Evolutionary conservation across 2,113 vertebrate genomes (phyloP).

Genomic region (Hucho hucho): DNA sequence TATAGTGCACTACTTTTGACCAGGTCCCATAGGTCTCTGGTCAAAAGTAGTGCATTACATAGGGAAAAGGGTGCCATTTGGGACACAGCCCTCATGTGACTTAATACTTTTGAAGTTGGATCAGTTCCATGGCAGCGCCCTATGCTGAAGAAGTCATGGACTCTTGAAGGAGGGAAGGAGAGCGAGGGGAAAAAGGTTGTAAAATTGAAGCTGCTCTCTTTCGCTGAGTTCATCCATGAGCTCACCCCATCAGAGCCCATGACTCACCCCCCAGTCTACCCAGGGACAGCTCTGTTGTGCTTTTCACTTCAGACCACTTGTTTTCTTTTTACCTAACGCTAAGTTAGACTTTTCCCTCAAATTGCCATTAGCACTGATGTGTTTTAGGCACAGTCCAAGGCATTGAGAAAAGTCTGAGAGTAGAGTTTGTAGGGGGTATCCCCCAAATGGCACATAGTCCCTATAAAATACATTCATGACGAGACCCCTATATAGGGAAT

Average conservation of each 20-base stretch:
- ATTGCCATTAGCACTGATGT: conserved; percentile 33
- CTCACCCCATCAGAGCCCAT: conserved; percentile 38
- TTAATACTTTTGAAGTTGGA: conserved; percentile 34
- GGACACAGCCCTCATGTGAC: conserved; percentile 21
- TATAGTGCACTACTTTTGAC: too few relatives aligned
- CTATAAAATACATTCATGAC: too few relatives aligned
- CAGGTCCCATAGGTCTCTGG: too few relatives aligned
- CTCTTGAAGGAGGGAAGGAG: neutral
- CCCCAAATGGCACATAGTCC: too few relatives aligned
- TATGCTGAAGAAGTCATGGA: conserved; percentile 5
- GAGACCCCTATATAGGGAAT: too few relatives aligned
- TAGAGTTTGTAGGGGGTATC: neutral
- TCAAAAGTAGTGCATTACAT: too few relatives aligned
- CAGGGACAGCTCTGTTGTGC: conserved; percentile 2
- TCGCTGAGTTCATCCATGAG: conserved; percentile 18
- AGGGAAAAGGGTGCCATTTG: too few relatives aligned
- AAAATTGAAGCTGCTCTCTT: conserved; percentile 2
- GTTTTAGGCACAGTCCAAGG: conserved; percentile 29
- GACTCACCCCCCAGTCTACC: conserved; percentile 15
- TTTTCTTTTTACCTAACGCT: conserved; percentile 30
- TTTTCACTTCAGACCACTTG: conserved; percentile 16
- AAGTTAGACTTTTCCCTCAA: conserved; percentile 20
- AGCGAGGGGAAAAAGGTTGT: neutral
- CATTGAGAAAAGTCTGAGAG: conserved; percentile 37
- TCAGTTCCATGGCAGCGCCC: conserved; percentile 9